phyloP scores from a whole-genome alignment of 1,140 invertebrate genomes.

The Lithobius niger region DNA sequence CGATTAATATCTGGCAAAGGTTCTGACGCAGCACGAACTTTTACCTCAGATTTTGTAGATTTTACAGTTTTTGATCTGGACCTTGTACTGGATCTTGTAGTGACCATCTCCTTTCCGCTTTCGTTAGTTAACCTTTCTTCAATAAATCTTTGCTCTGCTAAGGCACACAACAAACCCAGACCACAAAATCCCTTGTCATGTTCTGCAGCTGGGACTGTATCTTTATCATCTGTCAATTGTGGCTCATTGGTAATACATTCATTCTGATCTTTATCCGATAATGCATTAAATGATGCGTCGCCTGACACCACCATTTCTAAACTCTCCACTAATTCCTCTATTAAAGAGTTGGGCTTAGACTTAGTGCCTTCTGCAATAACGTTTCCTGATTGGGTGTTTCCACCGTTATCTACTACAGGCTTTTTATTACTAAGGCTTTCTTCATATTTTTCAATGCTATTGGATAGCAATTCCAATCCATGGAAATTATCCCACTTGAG shows the following conservation, averaged over 20 bases:
- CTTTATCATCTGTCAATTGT: too few relatives aligned
- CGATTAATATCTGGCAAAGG: constrained; percentile 18
- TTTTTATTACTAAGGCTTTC: constrained; percentile 19
- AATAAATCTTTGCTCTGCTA: constrained; percentile 68
- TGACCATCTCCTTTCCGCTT: constrained; percentile 11
- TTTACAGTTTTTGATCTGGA: not conserved
- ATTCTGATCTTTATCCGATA: too few relatives aligned
- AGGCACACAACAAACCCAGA: constrained; percentile 61
- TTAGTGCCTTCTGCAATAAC: too few relatives aligned
- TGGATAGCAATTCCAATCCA: constrained; percentile 62
- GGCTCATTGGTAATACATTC: too few relatives aligned
- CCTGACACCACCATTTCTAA: too few relatives aligned
- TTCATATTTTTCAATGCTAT: constrained; percentile 61
- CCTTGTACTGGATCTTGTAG: not conserved
- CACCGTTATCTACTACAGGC: constrained; percentile 6
- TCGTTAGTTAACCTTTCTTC: constrained; percentile 39
- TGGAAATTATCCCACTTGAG: constrained; percentile 42
- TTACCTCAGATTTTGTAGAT: constrained; percentile 24
- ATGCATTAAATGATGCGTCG: too few relatives aligned
- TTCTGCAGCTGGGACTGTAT: constrained; percentile 26
- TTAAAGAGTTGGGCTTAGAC: too few relatives aligned
- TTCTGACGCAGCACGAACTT: constrained; percentile 13
- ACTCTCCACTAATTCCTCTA: too few relatives aligned
- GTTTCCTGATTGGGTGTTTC: too few relatives aligned
- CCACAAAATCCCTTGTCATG: constrained; percentile 44